Conservation (phyloP, 2,888 invertebrate genomes). For the Formica aserva region DNA sequence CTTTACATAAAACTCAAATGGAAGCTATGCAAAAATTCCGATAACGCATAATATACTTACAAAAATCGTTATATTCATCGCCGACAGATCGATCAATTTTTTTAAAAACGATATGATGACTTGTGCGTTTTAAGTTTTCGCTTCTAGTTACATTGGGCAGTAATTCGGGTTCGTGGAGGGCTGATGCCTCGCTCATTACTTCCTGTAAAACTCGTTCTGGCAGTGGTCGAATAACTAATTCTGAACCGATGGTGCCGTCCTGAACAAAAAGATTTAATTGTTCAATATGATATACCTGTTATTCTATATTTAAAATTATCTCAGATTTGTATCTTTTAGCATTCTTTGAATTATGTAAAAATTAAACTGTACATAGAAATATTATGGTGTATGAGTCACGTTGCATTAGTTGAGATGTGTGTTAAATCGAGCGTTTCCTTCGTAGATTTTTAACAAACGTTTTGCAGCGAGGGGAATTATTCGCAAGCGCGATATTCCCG, state of each 20-base stretch:
- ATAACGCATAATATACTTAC: slow-evolving; percentile 87
- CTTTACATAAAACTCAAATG: neutral
- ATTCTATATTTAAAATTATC: neutral
- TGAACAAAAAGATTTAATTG: slow-evolving; percentile 82
- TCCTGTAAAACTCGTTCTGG: slow-evolving; percentile 89
- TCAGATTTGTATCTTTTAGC: neutral
- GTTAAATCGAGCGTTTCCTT: slow-evolving; percentile 40
- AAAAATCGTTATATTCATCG: slow-evolving; percentile 93
- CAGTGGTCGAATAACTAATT: slow-evolving; percentile 94
- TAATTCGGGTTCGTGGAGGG: slow-evolving; percentile 78
- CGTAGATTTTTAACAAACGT: neutral
- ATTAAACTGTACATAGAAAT: slow-evolving; percentile 1
- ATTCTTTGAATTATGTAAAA: neutral
- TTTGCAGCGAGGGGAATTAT: slow-evolving; percentile 37
- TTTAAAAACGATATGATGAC: slow-evolving; percentile 93
- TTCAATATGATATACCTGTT: too few relatives aligned
- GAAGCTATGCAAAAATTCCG: neutral
- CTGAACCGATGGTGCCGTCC: slow-evolving; percentile 97
- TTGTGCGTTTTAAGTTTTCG: slow-evolving; percentile 85
- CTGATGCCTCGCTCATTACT: slow-evolving; percentile 78
- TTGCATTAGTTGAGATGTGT: slow-evolving; percentile 4
- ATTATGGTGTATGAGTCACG: slow-evolving; percentile 23
- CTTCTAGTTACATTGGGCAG: slow-evolving; percentile 86
- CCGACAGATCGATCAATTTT: slow-evolving; percentile 87
- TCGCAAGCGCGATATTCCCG: slow-evolving; percentile 51